phyloP scores from a whole-genome alignment of 2,888 invertebrate genomes.

The Rhyacophila evoluta region DNA sequence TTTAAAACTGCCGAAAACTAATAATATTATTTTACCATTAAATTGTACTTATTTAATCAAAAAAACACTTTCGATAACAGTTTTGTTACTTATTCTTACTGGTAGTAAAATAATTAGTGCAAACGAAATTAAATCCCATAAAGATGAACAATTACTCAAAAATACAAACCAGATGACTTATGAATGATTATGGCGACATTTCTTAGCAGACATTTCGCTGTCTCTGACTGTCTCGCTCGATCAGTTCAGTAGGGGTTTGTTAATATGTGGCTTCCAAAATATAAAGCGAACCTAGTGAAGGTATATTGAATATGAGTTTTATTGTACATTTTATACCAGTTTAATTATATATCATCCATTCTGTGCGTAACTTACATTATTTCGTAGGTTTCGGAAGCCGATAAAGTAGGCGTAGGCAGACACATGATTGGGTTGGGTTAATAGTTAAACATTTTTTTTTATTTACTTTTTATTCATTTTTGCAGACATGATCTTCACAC shows the following conservation, averaged over 20 bases:
- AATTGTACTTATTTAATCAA: too few species aligned
- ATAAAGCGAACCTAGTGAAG: constrained; percentile 37
- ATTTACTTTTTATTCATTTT: constrained; percentile 27
- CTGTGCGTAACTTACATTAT: background rate
- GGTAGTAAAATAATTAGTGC: too few species aligned
- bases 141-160: too few species aligned
- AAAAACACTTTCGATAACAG: too few species aligned
- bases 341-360: background rate
- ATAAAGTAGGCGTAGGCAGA: constrained; percentile 40
- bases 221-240: constrained; percentile 4
- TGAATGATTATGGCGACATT: background rate
- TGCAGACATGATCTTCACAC: constrained; percentile 27
- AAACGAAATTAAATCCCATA: too few species aligned
- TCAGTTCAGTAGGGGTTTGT: constrained; percentile 3
- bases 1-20: too few species aligned
- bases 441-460: constrained; percentile 40
- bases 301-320: constrained; percentile 18
- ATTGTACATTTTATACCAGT: background rate
- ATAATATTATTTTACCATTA: too few species aligned
- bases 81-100: too few species aligned
- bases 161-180: background rate
- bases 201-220: background rate
- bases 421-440: constrained; percentile 48
- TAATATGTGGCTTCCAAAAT: constrained; percentile 43
- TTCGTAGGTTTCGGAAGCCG: constrained; percentile 16